Base-by-base conservation (phyloP, 2,113 vertebrate genomes). In the Dermatemys mawii region DNA sequence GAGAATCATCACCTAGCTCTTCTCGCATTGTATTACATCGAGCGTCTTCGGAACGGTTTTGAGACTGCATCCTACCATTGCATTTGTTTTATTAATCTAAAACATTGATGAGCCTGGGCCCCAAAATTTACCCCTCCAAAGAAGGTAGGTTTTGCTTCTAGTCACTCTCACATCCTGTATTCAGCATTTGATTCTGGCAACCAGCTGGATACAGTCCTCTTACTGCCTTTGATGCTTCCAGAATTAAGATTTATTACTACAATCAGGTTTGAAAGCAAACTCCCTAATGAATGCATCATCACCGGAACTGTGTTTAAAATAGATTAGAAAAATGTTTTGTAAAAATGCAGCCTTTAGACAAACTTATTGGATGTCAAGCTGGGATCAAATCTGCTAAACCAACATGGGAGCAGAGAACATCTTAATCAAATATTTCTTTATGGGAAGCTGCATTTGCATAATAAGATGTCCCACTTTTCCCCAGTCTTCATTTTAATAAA, bases 391-490 rank as follows among this genome's bases (percentile, higher is more conserved):
- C 95, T 93, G 91, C 94, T 90, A 32, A 96, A 95, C 90, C 95
- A 90, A 89, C 93, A 57, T 92, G 49, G 84, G 94, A 57, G 89
- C 84, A 93, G 88, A 84, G 88, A 0, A 5, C 0, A 0, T 79
- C 94, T 96, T 97, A 96, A 95, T 95, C 88, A 97, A 97, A 88
- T 96, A 95, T 97, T 93, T 97, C 95, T 95, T 97, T 97, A 91
- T 90, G 92, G 96, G 95, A 90, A 95, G 88, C 83, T 1, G 79
- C 6, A 92, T 94, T 84, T 97, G 90, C 92, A 89, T 94, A 95
- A 95, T 90, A 89, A 51, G 78, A 63, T 13, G 0, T 94, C 94
- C 94, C 93, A 26, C 78, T 90, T 94, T 81, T 83, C 29, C 80
- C 48, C 95, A 50, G 94, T 12, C 32, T 90, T 48, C 1, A 4